A percentile compares a stretch with the other conserved stretches of the same genome.
Conservation (phyloP, 2,113 vertebrate genomes). For the Coregonus clupeaformis region DNA sequence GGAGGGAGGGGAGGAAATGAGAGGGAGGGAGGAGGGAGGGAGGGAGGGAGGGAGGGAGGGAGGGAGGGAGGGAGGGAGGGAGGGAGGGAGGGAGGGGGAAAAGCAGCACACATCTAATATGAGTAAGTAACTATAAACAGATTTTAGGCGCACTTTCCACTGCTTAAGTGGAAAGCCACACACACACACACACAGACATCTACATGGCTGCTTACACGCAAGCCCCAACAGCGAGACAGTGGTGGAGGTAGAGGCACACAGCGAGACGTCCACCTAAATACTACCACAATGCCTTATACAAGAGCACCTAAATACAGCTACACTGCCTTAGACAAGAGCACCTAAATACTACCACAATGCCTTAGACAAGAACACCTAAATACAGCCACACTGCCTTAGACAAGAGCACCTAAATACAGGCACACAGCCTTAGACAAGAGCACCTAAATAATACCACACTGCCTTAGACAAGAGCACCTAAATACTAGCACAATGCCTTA, state of each 20-base stretch:
- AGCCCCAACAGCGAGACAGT: slow-evolving; percentile 1
- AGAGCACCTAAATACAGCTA: too few species aligned
- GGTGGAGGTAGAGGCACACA: background rate
- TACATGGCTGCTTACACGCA: background rate
- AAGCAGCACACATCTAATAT: slow-evolving; percentile 7
- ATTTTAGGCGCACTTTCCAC: slow-evolving; percentile 46
- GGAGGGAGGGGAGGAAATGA: background rate
- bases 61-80: background rate
- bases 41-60: background rate
- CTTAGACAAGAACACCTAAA: too few species aligned
- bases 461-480: too few species aligned
- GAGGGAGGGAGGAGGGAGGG: background rate
- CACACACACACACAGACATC: background rate
- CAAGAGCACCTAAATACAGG: too few species aligned
- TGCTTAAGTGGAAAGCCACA: slow-evolving; percentile 24
- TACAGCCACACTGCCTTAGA: too few species aligned
- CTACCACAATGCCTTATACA: too few species aligned
- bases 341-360: too few species aligned
- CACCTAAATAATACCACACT: too few species aligned
- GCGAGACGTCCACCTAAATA: background rate
- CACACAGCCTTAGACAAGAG: too few species aligned
- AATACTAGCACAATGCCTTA: too few species aligned
- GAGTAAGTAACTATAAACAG: slow-evolving; percentile 58
- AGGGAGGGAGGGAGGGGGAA: slow-evolving; percentile 11
- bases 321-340: too few species aligned